Percentiles rank a stretch among this genome's conserved stretches.
Evolutionary conservation across 64 coral and sea anemone species (phyloP).

Genomic region (Montipora efflorescens): DNA sequence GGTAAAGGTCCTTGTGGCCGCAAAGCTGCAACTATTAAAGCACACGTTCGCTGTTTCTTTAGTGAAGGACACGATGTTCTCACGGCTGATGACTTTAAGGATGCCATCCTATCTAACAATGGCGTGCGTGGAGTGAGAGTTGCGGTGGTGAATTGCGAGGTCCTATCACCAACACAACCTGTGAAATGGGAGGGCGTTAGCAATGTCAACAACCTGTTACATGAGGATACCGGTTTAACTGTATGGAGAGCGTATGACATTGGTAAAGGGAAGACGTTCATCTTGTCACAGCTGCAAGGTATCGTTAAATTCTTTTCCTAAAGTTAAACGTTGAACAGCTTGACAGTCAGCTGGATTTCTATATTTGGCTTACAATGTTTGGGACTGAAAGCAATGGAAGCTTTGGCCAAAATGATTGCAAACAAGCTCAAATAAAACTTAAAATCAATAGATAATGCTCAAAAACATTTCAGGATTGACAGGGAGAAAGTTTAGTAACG

Average conservation of each 20-base stretch:
- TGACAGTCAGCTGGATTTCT: no score
- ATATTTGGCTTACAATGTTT: not conserved
- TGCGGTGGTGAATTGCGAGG: not conserved
- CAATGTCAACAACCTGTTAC: conserved; percentile 54
- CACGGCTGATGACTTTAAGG: no score
- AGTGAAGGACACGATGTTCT: no score
- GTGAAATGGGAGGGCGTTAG: conserved; percentile 39
- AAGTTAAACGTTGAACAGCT: not conserved
- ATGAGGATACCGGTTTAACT: conserved; percentile 21
- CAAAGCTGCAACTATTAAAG: no score
- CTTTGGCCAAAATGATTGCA: not conserved
- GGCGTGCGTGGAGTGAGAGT: no score
- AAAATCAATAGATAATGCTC: no score
- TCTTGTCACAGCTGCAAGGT: conserved; percentile 39
- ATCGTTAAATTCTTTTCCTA: not conserved
- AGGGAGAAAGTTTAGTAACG: no score
- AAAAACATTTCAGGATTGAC: no score
- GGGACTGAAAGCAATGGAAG: not conserved
- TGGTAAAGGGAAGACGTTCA: conserved; percentile 60
- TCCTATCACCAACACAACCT: no score
- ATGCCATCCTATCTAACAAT: no score
- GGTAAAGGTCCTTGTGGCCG: no score
- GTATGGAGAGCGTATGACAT: conserved; percentile 72
- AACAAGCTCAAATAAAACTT: not conserved
- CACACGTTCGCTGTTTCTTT: no score